Percentiles rank a stretch among this genome's conserved stretches.
These are phyloP conservation scores for Pandion haliaetus DNA, from an alignment of 2,113 vertebrate genomes.

Conservation along the genomic window DNA sequence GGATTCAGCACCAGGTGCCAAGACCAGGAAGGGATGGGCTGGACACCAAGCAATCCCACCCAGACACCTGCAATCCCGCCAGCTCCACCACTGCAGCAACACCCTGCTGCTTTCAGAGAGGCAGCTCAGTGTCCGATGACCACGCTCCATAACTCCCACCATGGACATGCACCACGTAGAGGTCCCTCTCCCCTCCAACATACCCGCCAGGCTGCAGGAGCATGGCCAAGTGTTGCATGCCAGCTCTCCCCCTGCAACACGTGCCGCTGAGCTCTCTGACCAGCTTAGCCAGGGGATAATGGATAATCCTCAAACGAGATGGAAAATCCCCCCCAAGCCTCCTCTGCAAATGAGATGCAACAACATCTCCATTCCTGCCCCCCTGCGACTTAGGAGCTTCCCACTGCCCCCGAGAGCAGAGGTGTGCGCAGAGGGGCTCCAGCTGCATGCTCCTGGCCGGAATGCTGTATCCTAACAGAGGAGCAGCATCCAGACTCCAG, in stretches of 20 bases:
- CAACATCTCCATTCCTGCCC: background rate
- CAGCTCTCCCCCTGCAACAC: background rate
- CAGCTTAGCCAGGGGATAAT: background rate
- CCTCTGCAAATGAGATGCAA: background rate
- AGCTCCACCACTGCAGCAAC: background rate
- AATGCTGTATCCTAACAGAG: background rate
- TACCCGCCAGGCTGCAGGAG: background rate
- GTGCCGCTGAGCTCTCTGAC: background rate
- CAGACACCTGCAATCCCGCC: background rate
- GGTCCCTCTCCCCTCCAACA: fast-evolving
- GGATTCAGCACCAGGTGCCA: background rate
- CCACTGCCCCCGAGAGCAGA: background rate
- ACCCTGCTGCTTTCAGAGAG: background rate
- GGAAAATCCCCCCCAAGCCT: constrained; percentile 17
- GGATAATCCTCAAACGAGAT: background rate
- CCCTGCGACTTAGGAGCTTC: background rate
- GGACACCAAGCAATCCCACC: background rate
- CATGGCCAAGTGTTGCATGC: background rate
- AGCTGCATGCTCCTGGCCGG: background rate
- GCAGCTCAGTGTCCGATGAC: background rate
- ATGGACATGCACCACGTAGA: background rate
- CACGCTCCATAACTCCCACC: fast-evolving
- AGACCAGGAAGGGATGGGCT: background rate
- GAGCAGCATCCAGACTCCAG: background rate
- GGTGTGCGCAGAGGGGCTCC: background rate